Evolutionary conservation across 2,797 vertebrate genomes (phyloP), one percentile per base, ranked within the genome.

Genomic region (Bovichtus diacanthus): DNA sequence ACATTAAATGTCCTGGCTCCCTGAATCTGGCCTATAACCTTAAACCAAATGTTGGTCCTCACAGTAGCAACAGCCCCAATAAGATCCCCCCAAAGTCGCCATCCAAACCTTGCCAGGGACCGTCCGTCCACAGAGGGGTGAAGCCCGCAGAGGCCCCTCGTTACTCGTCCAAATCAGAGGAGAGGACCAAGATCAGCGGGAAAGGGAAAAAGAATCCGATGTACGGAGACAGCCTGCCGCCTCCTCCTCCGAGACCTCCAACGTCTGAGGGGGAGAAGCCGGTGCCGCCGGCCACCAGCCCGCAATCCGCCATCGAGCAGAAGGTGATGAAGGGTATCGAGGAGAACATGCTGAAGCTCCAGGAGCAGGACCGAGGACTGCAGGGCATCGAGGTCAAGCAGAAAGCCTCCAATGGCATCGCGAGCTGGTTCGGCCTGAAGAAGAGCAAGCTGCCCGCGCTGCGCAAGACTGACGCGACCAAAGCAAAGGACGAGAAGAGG

Each of bases 271-370:
- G 58, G 43, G 95, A 94, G 78, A 92, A 94, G 72, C 84, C 86
- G 0, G 4, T 54, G 9, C 90, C 46, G 41, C 88, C 90, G 0
- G 90, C 41, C 3, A 83, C 94, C 15, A 91, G 90, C 53, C 92
- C 83, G 0, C 97, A 97, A 13, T 98, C 97, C 0, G 96, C 97
- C 86, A 99, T 99, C 2, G 98, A 99, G 90, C 97, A 99, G 93
- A 99, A 99, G 83, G 98, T 99, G 81, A 99, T 99, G 98, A 98
- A 98, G 74, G 98, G 97, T 81, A 99, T 99, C 0, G 96, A 98
- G 93, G 98, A 99, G 91, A 99, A 98, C 1, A 90, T 98, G 92
- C 92, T 98, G 75, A 95, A 98, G 78, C 96, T 97, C 25, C 97
- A 97, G 90, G 97, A 97, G 80, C 97, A 97, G 91, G 97, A 97